Evolutionary conservation across 2,888 invertebrate genomes (phyloP), one percentile per base, ranked within the genome.

Genomic region (Epinotia demarniana): DNA sequence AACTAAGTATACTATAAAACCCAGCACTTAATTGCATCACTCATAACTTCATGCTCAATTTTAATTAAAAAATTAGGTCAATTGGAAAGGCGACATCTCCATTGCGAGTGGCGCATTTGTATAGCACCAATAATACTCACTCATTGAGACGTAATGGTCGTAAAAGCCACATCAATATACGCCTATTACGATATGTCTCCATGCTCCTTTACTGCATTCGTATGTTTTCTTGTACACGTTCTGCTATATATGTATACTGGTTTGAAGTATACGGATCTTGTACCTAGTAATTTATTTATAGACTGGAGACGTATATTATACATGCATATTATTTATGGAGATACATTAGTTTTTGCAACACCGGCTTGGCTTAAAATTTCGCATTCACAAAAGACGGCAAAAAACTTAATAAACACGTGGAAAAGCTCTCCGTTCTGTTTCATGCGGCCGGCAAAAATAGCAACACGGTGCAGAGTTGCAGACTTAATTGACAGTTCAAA

Each of bases 401-500:
- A 23, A 66, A 53, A 27, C 12, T 4, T 27, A n/a, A 53, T 19
- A 66, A 53, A 33, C 53, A 53, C 53, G 66, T 66, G 33, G 53
- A 55, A 39, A 64, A 66, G 66, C n/a, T 66, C 11, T 53, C 8
- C 66, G 16, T 46, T 57, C 39, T 69, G 58, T 46, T 69, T n/a
- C 16, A 43, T 68, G 43, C 58, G 23, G n/a, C 23, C 43, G 43
- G 58, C 60, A 46, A 60, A 68, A 69, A 60, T 69, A 69, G 43
- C 46, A 58, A 58, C 43, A 39, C 39, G 58, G 23, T 58, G 39
- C 58, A 46, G n/a, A 69, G 58, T 23, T 60, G 39, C 69, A 60
- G 43, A 69, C n/a, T 23, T 58, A 68, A 68, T 60, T 69, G 69
- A 69, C 69, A 69, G 69, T 60, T 69, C 69, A 58, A 58, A 60